Conservation (phyloP, 2,797 vertebrate genomes). For the Acridotheres tristis region DNA sequence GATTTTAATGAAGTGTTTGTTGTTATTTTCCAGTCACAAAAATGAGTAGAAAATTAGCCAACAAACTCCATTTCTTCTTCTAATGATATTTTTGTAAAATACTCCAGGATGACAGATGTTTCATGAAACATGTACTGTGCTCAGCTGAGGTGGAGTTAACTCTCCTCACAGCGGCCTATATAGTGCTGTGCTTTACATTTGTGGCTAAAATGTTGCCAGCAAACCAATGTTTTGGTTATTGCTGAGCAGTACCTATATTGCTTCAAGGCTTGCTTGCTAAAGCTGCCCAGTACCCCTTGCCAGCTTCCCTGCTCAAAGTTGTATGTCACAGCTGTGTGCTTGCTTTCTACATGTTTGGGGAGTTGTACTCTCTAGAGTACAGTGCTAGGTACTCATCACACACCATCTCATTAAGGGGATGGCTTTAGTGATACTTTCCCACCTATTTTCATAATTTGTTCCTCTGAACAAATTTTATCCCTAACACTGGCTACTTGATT, state of each 20-base stretch:
- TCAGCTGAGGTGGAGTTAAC: neutral
- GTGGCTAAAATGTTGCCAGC: neutral
- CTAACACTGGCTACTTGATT: neutral
- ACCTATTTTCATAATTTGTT: neutral
- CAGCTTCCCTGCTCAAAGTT: neutral
- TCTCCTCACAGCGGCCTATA: neutral
- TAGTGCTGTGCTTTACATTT: neutral
- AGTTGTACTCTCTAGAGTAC: neutral
- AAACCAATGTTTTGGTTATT: neutral
- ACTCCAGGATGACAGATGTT: neutral
- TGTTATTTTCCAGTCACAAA: neutral
- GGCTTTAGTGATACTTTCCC: neutral
- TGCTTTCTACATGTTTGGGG: neutral
- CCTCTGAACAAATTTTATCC: neutral
- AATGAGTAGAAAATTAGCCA: neutral
- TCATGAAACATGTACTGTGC: neutral
- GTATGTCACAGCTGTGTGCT: neutral
- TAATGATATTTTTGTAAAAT: neutral
- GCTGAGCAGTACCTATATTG: neutral
- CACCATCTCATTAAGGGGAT: neutral
- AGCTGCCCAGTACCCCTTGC: neutral
- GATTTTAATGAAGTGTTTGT: neutral
- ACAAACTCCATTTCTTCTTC: neutral
- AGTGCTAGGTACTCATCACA: neutral
- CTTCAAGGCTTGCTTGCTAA: neutral